phyloP scores from a whole-genome alignment of 2,888 invertebrate species.

The Clostera curtula region DNA sequence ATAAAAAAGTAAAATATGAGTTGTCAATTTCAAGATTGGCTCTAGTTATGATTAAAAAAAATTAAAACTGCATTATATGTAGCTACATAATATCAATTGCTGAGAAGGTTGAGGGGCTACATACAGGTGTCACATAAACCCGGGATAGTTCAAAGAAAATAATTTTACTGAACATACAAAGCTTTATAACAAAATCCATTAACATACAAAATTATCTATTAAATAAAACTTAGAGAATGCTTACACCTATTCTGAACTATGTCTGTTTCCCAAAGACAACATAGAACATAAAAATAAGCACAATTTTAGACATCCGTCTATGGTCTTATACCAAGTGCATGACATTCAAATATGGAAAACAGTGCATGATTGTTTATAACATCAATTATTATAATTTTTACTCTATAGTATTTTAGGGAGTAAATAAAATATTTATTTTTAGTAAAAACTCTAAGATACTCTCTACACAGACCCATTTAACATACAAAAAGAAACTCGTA shows the following conservation, averaged over 20 bases:
- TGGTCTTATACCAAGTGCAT: slow-evolving; percentile 11
- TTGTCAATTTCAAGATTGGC: no score
- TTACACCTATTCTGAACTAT: no score
- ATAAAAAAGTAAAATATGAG: no score
- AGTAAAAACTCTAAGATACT: slow-evolving; percentile 65
- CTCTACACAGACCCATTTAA: slow-evolving; percentile 61
- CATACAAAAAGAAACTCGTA: slow-evolving; percentile 62
- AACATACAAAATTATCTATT: slow-evolving; percentile 29
- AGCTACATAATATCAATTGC: no score
- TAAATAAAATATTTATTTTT: slow-evolving; percentile 66
- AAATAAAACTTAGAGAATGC: slow-evolving; percentile 28
- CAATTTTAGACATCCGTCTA: slow-evolving; percentile 18
- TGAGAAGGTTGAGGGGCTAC: no score
- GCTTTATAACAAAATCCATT: slow-evolving; percentile 25
- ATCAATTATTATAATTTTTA: slow-evolving; percentile 34
- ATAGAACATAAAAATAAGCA: slow-evolving; percentile 18
- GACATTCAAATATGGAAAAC: slow-evolving; percentile 5
- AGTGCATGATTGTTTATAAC: slow-evolving; percentile 10
- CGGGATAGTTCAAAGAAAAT: slow-evolving; percentile 16
- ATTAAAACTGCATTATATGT: no score
- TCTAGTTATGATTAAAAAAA: no score
- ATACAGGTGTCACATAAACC: slow-evolving; percentile 13
- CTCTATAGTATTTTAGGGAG: slow-evolving; percentile 37
- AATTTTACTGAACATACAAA: slow-evolving; percentile 21
- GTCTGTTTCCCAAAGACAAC: slow-evolving; percentile 14